phyloP scores from a whole-genome alignment of 2,113 vertebrate genomes.

The Machaerirhynchus nigripectus region DNA sequence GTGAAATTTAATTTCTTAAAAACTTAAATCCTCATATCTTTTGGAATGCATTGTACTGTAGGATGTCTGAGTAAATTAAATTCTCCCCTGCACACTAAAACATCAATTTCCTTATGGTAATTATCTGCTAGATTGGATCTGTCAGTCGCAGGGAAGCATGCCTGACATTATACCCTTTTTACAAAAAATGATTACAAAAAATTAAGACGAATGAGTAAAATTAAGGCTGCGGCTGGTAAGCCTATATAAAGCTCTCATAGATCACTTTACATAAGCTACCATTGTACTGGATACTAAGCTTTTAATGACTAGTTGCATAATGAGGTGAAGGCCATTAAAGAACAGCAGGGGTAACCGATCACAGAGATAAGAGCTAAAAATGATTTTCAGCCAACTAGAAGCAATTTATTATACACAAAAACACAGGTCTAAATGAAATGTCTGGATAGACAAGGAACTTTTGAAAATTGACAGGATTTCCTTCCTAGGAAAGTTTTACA shows the following conservation, averaged over 20 bases:
- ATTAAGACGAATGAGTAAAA: constrained; percentile 97
- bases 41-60: constrained; percentile 95
- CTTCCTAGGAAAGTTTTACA: constrained; percentile 54
- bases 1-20: constrained; percentile 96
- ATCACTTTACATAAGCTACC: constrained; percentile 87
- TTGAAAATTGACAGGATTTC: constrained; percentile 60
- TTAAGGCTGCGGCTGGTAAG: constrained; percentile 91
- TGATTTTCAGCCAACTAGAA: constrained; percentile 78
- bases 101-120: constrained; percentile 99
- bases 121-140: constrained; percentile 99
- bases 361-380: constrained; percentile 76
- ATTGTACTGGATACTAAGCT: constrained; percentile 87
- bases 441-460: constrained; percentile 64
- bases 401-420: constrained; percentile 80
- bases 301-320: constrained; percentile 90
- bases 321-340: constrained; percentile 88
- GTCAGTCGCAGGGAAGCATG: constrained; percentile 97
- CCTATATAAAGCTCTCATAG: constrained; percentile 86
- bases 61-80: constrained; percentile 99
- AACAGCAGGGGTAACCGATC: constrained; percentile 74
- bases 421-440: constrained; percentile 64
- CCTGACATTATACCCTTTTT: constrained; percentile 99
- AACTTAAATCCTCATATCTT: constrained; percentile 94
- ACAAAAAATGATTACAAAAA: constrained; percentile 96
- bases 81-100: constrained; percentile 97